Evolutionary conservation across 2,888 invertebrate genomes (phyloP).

Genomic region (Rhagium mordax): DNA sequence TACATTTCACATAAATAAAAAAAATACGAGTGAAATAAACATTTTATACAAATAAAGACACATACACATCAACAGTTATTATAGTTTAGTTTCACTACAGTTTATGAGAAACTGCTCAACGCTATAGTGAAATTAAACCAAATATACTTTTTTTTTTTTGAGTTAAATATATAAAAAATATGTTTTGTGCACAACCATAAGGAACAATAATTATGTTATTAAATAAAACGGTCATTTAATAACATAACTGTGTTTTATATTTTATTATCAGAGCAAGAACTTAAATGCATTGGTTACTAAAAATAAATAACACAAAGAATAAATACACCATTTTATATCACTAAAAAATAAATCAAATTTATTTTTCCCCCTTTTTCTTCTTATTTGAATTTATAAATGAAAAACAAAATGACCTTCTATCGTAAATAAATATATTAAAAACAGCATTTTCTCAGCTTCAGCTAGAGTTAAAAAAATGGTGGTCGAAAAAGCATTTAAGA

Average conservation of each 20-base stretch:
- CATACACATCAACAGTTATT: constrained; percentile 10
- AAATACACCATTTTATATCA: constrained; percentile 24
- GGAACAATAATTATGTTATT: constrained; percentile 34
- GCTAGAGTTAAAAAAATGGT: neutral
- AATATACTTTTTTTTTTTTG: constrained; percentile 3
- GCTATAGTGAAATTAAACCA: constrained; percentile 12
- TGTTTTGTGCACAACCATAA: constrained; percentile 53
- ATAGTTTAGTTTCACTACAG: constrained; percentile 8
- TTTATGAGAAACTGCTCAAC: neutral
- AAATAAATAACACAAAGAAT: constrained; percentile 25
- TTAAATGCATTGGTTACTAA: constrained; percentile 27
- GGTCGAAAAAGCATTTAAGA: neutral
- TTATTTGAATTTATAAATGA: too few species aligned
- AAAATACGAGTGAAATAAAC: constrained; percentile 10
- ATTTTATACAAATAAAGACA: constrained; percentile 24
- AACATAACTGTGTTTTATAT: constrained; percentile 15
- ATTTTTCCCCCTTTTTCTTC: too few species aligned
- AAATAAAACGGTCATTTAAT: constrained; percentile 17
- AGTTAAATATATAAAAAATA: constrained; percentile 48
- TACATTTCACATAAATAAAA: constrained; percentile 25
- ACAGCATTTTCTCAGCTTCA: neutral
- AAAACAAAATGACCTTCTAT: neutral
- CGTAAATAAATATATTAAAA: neutral
- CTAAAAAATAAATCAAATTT: neutral
- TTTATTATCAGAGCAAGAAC: constrained; percentile 31